Conservation (phyloP, 92 coral and sea anemone genomes). For the Ricordea florida region DNA sequence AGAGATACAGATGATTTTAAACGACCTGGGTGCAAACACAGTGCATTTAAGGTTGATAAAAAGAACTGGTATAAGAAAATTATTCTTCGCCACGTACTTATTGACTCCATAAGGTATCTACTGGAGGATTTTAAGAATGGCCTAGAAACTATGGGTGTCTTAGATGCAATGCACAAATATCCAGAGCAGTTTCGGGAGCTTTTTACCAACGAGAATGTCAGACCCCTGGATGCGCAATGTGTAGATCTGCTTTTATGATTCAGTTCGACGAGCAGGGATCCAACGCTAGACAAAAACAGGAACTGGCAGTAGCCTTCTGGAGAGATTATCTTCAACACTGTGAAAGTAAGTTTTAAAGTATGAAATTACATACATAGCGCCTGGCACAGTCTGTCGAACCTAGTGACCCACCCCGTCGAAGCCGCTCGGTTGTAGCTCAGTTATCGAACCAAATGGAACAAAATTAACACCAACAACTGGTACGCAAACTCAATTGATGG, state of each 20-base stretch:
- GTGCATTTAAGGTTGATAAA: neutral
- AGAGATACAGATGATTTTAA: constrained; percentile 30
- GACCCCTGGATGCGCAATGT: constrained; percentile 32
- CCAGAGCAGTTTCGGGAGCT: constrained; percentile 48
- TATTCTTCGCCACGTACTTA: constrained; percentile 22
- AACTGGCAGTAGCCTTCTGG: constrained; percentile 54
- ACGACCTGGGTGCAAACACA: constrained; percentile 35
- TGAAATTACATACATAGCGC: neutral
- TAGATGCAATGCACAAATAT: constrained; percentile 7
- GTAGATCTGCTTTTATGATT: constrained; percentile 17
- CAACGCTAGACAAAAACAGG: constrained; percentile 33
- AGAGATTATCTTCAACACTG: constrained; percentile 71
- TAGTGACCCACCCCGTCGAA: neutral
- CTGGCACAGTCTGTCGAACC: neutral
- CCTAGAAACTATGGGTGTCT: constrained; percentile 30
- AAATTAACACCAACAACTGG: no score
- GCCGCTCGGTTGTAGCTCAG: neutral
- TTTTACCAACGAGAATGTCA: constrained; percentile 14
- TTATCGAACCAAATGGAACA: no score
- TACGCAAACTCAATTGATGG: no score
- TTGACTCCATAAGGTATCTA: constrained; percentile 37
- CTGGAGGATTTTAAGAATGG: constrained; percentile 53
- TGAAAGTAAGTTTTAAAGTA: constrained; percentile 19
- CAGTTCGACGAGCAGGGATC: constrained; percentile 46
- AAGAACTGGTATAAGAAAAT: neutral